phyloP scores from a whole-genome alignment of 2,113 vertebrate genomes.

The Lamprologus speciosus region DNA sequence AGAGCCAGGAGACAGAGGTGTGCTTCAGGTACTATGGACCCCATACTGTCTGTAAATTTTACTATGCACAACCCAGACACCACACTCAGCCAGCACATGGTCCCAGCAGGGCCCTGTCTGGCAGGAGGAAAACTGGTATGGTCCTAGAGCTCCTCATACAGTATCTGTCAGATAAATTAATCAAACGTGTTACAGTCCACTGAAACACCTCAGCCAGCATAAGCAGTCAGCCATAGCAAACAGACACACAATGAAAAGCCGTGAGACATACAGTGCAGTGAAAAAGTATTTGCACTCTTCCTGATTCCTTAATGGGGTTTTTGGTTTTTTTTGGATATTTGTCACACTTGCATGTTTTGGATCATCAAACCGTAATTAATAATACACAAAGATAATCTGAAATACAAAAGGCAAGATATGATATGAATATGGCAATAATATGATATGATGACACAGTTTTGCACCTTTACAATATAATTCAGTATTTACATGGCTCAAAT shows the following conservation, averaged over 20 bases:
- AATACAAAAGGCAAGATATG: background rate
- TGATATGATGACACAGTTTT: background rate
- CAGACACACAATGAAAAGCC: conserved; percentile 1
- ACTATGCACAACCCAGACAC: background rate
- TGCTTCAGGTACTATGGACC: background rate
- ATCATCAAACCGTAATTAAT: background rate
- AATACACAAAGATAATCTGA: background rate
- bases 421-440: background rate
- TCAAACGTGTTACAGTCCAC: conserved; percentile 15
- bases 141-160: background rate
- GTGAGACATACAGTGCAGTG: background rate
- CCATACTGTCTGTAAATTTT: background rate
- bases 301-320: background rate
- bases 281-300: background rate
- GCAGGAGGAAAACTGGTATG: background rate
- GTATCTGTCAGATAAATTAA: conserved; percentile 55
- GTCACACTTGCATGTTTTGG: background rate
- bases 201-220: conserved; percentile 4
- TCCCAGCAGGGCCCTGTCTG: conserved; percentile 2
- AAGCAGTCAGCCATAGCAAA: conserved; percentile 34
- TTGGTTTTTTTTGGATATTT: background rate
- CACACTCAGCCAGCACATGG: background rate
- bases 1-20: background rate
- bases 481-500: background rate
- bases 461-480: background rate